A percentile compares a stretch with the other conserved stretches of the same genome.
phyloP scores from a whole-genome alignment of 2,797 vertebrate species.

The Crocodylus rhombifer region DNA sequence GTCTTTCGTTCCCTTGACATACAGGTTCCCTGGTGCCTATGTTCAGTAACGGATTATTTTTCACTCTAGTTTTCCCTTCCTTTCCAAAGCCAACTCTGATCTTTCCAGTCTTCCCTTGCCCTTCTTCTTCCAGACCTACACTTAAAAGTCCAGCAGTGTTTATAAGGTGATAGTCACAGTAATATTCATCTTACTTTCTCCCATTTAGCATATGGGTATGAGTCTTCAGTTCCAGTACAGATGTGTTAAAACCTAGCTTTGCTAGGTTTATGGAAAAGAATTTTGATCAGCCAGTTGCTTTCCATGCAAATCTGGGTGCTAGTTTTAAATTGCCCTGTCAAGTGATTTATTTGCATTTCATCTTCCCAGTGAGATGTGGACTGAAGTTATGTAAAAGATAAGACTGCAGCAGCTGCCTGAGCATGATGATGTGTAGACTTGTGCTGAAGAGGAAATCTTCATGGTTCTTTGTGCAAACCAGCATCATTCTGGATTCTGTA shows the following conservation, averaged over 20 bases:
- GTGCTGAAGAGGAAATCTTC: not conserved
- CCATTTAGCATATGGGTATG: not conserved
- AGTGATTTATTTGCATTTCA: conserved; percentile 37
- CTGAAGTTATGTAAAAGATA: conserved; percentile 3
- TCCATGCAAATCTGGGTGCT: conserved; percentile 61
- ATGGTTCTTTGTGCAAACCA: not conserved
- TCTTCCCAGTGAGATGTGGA: not conserved
- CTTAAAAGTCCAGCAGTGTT: accelerated
- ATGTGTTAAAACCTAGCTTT: not conserved
- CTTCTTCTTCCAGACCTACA: not conserved
- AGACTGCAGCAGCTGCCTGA: not conserved
- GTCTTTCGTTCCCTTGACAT: not conserved
- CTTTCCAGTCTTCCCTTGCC: not conserved
- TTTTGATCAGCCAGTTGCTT: not conserved
- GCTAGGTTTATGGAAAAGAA: not conserved
- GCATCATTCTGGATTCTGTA: not conserved
- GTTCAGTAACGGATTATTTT: not conserved
- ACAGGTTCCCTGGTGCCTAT: not conserved
- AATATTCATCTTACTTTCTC: not conserved
- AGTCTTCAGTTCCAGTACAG: not conserved
- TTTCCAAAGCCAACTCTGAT: not conserved
- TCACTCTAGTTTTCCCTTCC: not conserved
- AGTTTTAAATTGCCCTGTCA: conserved; percentile 1
- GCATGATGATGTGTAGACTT: not conserved
- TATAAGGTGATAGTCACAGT: not conserved